These are phyloP conservation scores for Thaleichthys pacificus DNA, from an alignment of 2,797 vertebrate species.

Conservation along the genomic window DNA sequence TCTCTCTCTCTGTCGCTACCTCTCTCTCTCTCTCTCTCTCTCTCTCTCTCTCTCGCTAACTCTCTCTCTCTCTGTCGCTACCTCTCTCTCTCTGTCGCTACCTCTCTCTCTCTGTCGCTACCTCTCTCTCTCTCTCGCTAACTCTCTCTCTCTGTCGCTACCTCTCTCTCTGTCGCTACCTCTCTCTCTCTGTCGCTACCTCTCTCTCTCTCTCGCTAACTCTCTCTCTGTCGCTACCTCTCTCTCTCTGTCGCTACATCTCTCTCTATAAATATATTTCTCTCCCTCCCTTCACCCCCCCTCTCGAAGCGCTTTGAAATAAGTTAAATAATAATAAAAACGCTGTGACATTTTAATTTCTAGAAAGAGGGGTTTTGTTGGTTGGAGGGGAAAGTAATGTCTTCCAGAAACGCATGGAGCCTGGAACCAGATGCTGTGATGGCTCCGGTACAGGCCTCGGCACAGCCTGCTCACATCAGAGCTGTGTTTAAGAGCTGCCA, in stretches of 20 bases:
- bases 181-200: too few relatives aligned
- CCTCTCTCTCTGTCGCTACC: slow-evolving; percentile 38
- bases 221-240: neutral
- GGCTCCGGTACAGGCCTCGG: slow-evolving; percentile 9
- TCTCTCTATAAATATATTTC: slow-evolving; percentile 10
- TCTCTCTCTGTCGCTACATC: too few relatives aligned
- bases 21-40: slow-evolving; percentile 30
- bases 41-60: too few relatives aligned
- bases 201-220: too few relatives aligned
- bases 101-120: too few relatives aligned
- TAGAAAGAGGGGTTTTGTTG: slow-evolving; percentile 70
- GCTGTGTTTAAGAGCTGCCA: slow-evolving; percentile 11
- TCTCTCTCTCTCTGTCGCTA: neutral
- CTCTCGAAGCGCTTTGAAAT: slow-evolving; percentile 38
- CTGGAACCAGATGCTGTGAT: slow-evolving; percentile 61
- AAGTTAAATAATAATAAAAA: slow-evolving; percentile 57
- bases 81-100: too few relatives aligned
- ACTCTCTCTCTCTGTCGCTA: too few relatives aligned
- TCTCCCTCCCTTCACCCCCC: too few relatives aligned
- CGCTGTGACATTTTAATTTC: slow-evolving; percentile 64
- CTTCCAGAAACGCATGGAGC: slow-evolving; percentile 67
- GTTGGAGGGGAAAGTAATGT: slow-evolving; percentile 68
- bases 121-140: neutral
- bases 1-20: neutral
- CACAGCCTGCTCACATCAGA: neutral